Conservation (phyloP, 2,888 invertebrate genomes). For the Rotaria magnacalcarata region DNA sequence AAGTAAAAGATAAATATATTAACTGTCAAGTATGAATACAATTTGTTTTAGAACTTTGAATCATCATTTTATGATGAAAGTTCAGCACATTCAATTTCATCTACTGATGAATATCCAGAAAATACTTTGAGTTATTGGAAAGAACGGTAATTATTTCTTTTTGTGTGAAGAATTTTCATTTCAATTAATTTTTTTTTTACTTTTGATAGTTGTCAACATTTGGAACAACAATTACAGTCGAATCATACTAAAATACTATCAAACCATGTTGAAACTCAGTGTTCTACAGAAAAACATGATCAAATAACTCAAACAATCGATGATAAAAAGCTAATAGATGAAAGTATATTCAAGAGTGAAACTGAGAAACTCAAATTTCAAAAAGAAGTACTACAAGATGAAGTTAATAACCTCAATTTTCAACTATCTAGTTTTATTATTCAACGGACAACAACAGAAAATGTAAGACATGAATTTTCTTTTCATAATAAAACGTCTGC, state of each 20-base stretch:
- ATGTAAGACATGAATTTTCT: background rate
- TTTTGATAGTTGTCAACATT: background rate
- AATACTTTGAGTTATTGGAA: conserved; percentile 9
- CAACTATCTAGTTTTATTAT: background rate
- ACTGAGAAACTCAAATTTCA: background rate
- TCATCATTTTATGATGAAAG: background rate
- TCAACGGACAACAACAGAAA: background rate
- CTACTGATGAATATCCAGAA: background rate
- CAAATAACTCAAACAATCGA: background rate
- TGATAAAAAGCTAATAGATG: too few relatives aligned
- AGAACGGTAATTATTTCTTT: background rate
- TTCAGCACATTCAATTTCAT: background rate
- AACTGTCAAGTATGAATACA: too few relatives aligned
- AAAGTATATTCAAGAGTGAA: background rate
- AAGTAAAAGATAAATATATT: background rate
- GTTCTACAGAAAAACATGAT: background rate
- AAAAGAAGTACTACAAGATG: background rate
- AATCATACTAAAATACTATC: background rate
- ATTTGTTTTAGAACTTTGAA: background rate
- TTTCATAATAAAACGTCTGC: too few relatives aligned
- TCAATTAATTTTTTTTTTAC: background rate
- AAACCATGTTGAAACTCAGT: background rate
- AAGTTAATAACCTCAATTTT: background rate
- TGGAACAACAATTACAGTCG: background rate
- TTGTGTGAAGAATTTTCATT: background rate